phyloP scores from a whole-genome alignment of 2,797 vertebrate species.

The Helarctos malayanus region DNA sequence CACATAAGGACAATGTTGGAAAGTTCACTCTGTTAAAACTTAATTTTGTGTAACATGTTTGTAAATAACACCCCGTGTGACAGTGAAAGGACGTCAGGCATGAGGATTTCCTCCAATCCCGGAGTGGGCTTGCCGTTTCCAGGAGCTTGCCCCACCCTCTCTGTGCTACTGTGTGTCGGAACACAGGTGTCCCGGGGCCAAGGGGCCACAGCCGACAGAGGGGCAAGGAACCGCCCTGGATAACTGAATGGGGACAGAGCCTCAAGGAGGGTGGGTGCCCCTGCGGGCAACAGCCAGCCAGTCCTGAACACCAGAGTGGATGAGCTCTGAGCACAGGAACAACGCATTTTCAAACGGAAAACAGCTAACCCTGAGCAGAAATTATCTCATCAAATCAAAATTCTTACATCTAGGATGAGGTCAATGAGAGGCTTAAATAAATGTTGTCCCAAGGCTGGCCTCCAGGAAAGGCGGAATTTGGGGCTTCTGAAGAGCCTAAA shows the following conservation, averaged over 20 bases:
- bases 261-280: too few species aligned
- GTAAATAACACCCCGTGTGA: conserved; percentile 36
- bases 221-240: not conserved
- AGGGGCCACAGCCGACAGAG: not conserved
- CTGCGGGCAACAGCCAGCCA: not conserved
- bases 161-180: too few species aligned
- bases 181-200: not conserved
- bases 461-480: not conserved
- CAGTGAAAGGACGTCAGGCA: not conserved
- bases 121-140: not conserved
- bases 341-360: conserved; percentile 47
- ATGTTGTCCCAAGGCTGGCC: not conserved
- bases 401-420: not conserved
- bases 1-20: conserved; percentile 75
- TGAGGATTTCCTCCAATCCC: not conserved
- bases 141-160: not conserved
- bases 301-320: not conserved
- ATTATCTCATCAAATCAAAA: not conserved
- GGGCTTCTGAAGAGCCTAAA: conserved; percentile 62
- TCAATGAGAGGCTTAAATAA: not conserved
- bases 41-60: conserved; percentile 19
- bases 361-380: conserved; percentile 37
- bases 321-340: conserved; percentile 73
- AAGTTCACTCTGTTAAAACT: conserved; percentile 68
- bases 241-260: not conserved